Conservation (phyloP, 92 coral and sea anemone genomes). For the Desmophyllum pertusum region DNA sequence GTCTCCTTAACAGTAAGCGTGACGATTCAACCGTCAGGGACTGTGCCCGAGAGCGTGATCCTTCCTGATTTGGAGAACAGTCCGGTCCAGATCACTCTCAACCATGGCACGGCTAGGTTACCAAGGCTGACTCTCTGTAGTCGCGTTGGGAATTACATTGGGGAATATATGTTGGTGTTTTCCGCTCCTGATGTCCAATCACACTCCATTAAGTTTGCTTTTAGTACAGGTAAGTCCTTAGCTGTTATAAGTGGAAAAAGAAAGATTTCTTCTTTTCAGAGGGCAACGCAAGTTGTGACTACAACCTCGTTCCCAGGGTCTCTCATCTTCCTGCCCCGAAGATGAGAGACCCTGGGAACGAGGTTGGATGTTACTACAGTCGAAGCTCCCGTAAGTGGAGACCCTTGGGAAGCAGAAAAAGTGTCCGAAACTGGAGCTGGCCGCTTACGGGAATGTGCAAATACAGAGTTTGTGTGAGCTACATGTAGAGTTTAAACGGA, state of each 20-base stretch:
- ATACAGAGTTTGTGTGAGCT: too few species aligned
- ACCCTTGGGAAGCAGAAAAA: too few species aligned
- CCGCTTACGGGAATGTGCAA: too few species aligned
- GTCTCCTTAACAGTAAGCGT: conserved; percentile 59
- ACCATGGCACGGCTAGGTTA: conserved; percentile 68
- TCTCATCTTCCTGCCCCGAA: too few species aligned
- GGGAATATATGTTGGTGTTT: conserved; percentile 77
- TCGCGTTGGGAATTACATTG: conserved; percentile 81
- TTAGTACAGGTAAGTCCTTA: conserved; percentile 76
- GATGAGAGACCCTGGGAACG: too few species aligned
- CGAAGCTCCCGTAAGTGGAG: too few species aligned
- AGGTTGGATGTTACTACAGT: too few species aligned
- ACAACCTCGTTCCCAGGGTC: too few species aligned
- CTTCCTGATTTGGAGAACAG: conserved; percentile 68
- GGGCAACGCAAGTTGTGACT: too few species aligned
- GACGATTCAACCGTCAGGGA: conserved; percentile 58
- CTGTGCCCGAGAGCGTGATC: conserved; percentile 52
- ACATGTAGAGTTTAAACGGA: too few species aligned
- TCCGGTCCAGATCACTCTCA: conserved; percentile 58
- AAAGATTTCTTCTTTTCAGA: not conserved
- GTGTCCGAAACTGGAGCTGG: too few species aligned
- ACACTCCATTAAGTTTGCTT: conserved; percentile 65
- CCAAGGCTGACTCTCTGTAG: conserved; percentile 70
- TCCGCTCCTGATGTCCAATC: conserved; percentile 60
- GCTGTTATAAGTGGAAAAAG: not conserved